Base-by-base conservation (phyloP, 2,113 vertebrate species). In the Rhynchomys soricoides region DNA sequence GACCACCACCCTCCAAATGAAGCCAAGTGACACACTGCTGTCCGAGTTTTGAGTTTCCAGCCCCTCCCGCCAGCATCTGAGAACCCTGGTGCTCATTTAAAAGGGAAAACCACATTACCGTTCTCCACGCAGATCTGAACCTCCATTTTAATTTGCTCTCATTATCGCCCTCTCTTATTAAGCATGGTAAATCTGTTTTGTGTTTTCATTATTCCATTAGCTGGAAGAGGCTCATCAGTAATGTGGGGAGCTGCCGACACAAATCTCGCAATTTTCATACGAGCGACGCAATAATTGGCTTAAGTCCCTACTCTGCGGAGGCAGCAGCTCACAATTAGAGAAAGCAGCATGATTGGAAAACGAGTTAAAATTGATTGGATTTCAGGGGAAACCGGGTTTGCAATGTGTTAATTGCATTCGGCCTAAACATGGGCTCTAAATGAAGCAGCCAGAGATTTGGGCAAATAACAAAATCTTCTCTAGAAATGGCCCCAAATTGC, bases 301-400 rank as follows among this genome's bases (percentile, higher is more conserved):
- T 99, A 99, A 98, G 95, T 95, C 98, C 90, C 97, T 98, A 98
- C 98, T 98, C 98, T 98, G 97, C 89, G 95, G 99, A 99, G 99
- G 98, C 98, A 86, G n/a, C 1, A 52, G 98, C 98, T 98, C 98
- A 98, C 99, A 99, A 99, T 99, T 99, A 99, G 98, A 98, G 98
- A 98, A 98, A 98, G 98, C 97, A 89, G 98, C 11, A 34, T 98
- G 98, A 98, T 98, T 98, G 78, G 57, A 98, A 99, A 99, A 99
- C 96, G 98, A 99, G 98, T 99, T 99, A 99, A 98, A 99, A 99
- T 99, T 99, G 98, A 99, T 99, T 99, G 98, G 98, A 98, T 99
- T 99, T 99, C 99, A 98, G 98, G 98, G 98, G 93, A 98, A 99
- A 99, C 98, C 98, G 99, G 98, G 98, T 99, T 99, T 99, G 98